Base-by-base conservation (phyloP, 2,113 vertebrate genomes). In the Zosterops hypoxanthus region DNA sequence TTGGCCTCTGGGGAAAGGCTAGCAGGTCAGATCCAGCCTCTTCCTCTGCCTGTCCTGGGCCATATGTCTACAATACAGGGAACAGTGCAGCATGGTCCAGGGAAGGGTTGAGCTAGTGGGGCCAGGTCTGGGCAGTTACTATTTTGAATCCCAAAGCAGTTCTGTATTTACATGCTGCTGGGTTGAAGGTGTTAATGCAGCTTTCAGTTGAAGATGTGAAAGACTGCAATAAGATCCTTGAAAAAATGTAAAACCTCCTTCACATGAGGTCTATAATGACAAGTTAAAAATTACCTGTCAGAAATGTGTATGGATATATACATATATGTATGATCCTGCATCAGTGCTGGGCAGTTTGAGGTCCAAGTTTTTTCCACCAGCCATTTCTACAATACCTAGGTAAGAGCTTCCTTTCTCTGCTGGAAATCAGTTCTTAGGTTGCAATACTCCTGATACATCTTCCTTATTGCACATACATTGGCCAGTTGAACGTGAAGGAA, bases 61-160 rank as follows among this genome's bases (percentile, higher is more conserved):
- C 59, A 28, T 34, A 31, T 47, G 44, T 56, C 57, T 77, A 12
- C 49, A 50, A 4, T 20, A 22, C 18, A 33, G 28, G 49, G 17
- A 36, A 19, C 8, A 46, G n/a, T 9, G 12, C 55, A 77, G 66
- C 42, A 8, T 0, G 0, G 8, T 23, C 19, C 53, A 68, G 34
- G 26, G 36, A 61, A 77, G n/a, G 47, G 64, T 16, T 1, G 1
- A 66, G 26, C 1, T 0, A 41, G 25, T 13, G 34, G 44, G 18
- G 63, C 15, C 15, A 22, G 14, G 17, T 49, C 49, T 49, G 15
- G 25, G 23, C 44, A 50, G 55, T 47, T 53, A 33, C n/a, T 55
- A 1, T 29, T 44, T 75, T 1, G 0, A 42, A 46, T 16, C 26
- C 41, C 44, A 77, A 22, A 86, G 77, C 29, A 39, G 20, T 56